These are phyloP conservation scores for Melanerpes aurifrons DNA, from an alignment of 2,113 vertebrate species.

Conservation along the genomic window DNA sequence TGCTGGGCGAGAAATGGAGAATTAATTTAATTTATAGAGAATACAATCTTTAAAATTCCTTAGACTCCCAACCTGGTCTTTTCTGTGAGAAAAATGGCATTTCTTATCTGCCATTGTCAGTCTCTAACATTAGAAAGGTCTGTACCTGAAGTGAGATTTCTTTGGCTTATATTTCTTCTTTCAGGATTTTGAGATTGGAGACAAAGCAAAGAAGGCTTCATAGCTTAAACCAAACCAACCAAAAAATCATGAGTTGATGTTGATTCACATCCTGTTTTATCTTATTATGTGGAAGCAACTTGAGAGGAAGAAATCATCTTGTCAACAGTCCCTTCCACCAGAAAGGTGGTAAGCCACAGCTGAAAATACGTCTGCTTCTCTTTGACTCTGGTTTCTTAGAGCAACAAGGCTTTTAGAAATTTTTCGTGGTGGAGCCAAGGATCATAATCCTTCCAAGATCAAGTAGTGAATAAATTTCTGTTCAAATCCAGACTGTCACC, in stretches of 20 bases:
- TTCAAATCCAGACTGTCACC: neutral
- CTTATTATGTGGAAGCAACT: neutral
- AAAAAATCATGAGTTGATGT: neutral
- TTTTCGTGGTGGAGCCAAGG: slow-evolving; percentile 22
- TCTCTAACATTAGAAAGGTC: neutral
- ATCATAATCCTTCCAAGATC: slow-evolving; percentile 52
- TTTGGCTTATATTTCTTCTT: neutral
- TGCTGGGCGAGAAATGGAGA: neutral
- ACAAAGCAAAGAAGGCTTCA: neutral
- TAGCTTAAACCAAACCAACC: neutral
- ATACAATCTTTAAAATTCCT: neutral
- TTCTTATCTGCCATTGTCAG: neutral
- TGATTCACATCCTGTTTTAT: neutral
- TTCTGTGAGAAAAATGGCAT: neutral
- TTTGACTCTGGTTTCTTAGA: neutral
- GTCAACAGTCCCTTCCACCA: neutral
- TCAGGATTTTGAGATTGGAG: neutral
- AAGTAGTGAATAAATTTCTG: slow-evolving; percentile 8
- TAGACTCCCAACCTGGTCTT: neutral
- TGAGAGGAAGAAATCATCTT: neutral
- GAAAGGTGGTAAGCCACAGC: neutral
- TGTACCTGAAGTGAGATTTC: neutral
- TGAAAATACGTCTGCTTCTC: neutral
- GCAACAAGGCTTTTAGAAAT: neutral
- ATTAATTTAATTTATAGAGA: neutral